phyloP scores from a whole-genome alignment of 2,888 invertebrate species.

The Mimas tiliae region DNA sequence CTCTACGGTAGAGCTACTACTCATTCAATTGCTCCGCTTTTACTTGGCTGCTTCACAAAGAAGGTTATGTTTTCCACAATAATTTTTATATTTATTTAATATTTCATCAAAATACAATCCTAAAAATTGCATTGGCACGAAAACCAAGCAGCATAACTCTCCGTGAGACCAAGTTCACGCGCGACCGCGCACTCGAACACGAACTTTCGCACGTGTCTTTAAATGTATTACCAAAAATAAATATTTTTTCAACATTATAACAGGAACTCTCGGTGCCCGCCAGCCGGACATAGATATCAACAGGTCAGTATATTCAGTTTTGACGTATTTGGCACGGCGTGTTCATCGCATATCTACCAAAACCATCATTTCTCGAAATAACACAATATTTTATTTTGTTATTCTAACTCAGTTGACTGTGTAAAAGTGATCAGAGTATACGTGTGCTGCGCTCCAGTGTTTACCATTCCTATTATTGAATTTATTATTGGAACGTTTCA shows the following conservation, averaged over 20 bases:
- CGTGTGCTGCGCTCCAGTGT: conserved; percentile 20
- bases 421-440: conserved; percentile 26
- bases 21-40: neutral
- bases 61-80: neutral
- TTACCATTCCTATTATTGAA: neutral
- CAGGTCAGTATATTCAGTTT: conserved; percentile 59
- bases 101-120: neutral
- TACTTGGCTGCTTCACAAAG: neutral
- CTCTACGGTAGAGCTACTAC: neutral
- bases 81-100: neutral
- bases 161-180: neutral
- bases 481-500: neutral
- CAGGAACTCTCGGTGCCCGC: conserved; percentile 63
- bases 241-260: conserved; percentile 43
- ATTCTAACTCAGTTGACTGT: conserved; percentile 33
- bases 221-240: conserved; percentile 11
- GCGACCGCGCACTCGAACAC: conserved; percentile 1
- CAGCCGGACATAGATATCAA: conserved; percentile 67
- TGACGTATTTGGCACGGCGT: conserved; percentile 52
- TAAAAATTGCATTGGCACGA: conserved; percentile 6
- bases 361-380: conserved; percentile 47
- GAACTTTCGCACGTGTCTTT: neutral
- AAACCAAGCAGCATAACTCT: conserved; percentile 1
- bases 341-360: conserved; percentile 36
- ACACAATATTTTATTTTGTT: conserved; percentile 32